Percentiles rank a stretch among this genome's conserved stretches.
Conservation (phyloP, 30 jellyfish, hydroid and myxozoan genomes). For the Hydractinia symbiolongicarpus region DNA sequence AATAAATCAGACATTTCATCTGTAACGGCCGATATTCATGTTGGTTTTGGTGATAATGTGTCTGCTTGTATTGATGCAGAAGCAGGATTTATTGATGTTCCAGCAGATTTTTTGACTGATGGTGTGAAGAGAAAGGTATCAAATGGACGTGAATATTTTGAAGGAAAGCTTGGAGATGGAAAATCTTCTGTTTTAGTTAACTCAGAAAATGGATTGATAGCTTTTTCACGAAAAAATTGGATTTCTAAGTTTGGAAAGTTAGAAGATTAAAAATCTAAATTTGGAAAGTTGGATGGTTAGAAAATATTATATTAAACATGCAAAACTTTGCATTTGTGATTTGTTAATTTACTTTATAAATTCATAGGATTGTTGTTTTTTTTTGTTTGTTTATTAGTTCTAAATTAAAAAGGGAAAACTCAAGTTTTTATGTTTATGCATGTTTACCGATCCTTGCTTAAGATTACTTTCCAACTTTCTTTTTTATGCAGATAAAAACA, state of each 20-base stretch:
- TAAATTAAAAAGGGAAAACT: too few relatives aligned
- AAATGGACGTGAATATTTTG: slow-evolving; percentile 24
- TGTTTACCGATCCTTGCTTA: too few relatives aligned
- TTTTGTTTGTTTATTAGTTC: too few relatives aligned
- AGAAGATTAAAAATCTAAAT: too few relatives aligned
- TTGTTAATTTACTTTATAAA: too few relatives aligned
- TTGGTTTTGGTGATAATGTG: slow-evolving; percentile 25
- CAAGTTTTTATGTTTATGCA: too few relatives aligned
- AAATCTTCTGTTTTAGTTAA: background rate
- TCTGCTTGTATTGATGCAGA: slow-evolving; percentile 34
- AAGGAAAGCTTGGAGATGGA: slow-evolving; percentile 40
- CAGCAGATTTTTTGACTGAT: slow-evolving; percentile 29
- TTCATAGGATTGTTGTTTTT: too few relatives aligned
- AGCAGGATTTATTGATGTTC: slow-evolving; percentile 19
- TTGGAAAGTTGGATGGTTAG: too few relatives aligned
- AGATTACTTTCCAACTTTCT: too few relatives aligned
- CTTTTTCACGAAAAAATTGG: slow-evolving; percentile 20
- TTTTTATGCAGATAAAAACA: too few relatives aligned
- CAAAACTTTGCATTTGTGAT: too few relatives aligned
- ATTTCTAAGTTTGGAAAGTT: slow-evolving; percentile 16
- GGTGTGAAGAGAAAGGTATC: slow-evolving; percentile 30
- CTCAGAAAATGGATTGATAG: slow-evolving; percentile 19
- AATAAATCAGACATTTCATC: slow-evolving; percentile 1
- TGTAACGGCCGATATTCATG: slow-evolving; percentile 3
- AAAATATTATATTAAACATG: too few relatives aligned